Conservation (phyloP, 2,888 invertebrate species). For the Acanthosepion lycidas region DNA sequence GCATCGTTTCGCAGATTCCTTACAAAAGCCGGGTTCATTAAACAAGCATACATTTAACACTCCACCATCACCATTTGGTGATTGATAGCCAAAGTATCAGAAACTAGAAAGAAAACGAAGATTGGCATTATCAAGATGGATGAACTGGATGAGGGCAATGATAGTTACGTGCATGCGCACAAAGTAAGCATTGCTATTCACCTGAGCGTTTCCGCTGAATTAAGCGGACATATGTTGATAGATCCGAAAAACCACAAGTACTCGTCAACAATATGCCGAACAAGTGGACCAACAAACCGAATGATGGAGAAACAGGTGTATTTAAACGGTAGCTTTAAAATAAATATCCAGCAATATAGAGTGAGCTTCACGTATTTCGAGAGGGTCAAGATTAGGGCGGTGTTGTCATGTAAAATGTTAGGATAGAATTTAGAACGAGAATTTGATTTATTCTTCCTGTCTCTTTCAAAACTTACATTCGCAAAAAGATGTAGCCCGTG, state of each 20-base stretch:
- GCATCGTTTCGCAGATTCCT: neutral
- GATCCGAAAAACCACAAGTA: neutral
- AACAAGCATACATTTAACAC: neutral
- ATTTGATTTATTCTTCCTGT: neutral
- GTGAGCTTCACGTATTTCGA: no score
- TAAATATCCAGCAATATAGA: neutral
- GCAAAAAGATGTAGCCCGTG: no score
- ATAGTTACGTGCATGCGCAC: neutral
- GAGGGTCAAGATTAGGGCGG: neutral
- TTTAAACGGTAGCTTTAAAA: neutral
- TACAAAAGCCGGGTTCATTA: neutral
- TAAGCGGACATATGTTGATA: neutral
- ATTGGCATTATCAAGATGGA: neutral
- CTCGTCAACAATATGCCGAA: neutral
- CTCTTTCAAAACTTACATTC: neutral
- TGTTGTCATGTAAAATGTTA: neutral
- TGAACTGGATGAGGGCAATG: neutral
- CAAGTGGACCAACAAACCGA: neutral
- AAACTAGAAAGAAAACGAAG: neutral
- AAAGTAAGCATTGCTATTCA: neutral
- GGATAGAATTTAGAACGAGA: neutral
- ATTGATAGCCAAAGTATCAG: neutral
- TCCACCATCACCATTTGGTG: neutral
- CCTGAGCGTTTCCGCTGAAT: neutral
- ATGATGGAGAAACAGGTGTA: no score